Evolutionary conservation across 1,140 invertebrate genomes (phyloP).

Genomic region (Xylocopa sonorina): DNA sequence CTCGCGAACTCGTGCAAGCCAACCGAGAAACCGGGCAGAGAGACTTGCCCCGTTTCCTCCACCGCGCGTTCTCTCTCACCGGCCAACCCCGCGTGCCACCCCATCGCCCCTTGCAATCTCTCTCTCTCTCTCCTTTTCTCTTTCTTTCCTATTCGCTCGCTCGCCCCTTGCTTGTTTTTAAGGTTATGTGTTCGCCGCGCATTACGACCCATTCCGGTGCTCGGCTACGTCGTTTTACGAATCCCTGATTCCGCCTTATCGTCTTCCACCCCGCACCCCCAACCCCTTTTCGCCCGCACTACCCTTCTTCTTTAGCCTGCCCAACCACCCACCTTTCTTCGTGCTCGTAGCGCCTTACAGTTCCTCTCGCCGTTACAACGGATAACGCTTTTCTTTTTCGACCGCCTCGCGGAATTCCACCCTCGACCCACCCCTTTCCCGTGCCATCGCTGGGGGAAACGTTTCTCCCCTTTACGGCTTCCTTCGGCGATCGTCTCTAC

Average conservation of each 20-base stretch:
- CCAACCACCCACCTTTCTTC: neutral
- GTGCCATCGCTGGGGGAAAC: too few species aligned
- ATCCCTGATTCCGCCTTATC: constrained; percentile 70
- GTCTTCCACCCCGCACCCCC: constrained; percentile 38
- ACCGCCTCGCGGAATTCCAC: neutral
- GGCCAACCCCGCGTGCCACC: constrained; percentile 2
- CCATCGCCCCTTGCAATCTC: too few species aligned
- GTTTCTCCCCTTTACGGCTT: too few species aligned
- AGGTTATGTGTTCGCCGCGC: constrained; percentile 73
- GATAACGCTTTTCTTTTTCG: constrained; percentile 17
- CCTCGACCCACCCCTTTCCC: too few species aligned
- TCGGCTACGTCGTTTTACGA: constrained; percentile 66
- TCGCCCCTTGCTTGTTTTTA: constrained; percentile 70
- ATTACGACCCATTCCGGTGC: constrained; percentile 73
- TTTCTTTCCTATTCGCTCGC: too few species aligned
- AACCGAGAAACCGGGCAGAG: constrained; percentile 43
- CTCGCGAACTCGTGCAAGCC: constrained; percentile 48
- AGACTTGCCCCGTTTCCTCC: constrained; percentile 47
- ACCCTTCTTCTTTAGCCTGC: constrained; percentile 18
- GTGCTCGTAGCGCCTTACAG: neutral
- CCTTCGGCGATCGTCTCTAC: neutral
- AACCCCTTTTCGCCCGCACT: too few species aligned
- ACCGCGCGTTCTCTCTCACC: constrained; percentile 31
- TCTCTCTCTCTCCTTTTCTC: too few species aligned
- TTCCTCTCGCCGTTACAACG: constrained; percentile 16